Evolutionary conservation across 1,140 invertebrate species (phyloP), one percentile per base, ranked within the genome.

Genomic region (Adoxophyes honmai): DNA sequence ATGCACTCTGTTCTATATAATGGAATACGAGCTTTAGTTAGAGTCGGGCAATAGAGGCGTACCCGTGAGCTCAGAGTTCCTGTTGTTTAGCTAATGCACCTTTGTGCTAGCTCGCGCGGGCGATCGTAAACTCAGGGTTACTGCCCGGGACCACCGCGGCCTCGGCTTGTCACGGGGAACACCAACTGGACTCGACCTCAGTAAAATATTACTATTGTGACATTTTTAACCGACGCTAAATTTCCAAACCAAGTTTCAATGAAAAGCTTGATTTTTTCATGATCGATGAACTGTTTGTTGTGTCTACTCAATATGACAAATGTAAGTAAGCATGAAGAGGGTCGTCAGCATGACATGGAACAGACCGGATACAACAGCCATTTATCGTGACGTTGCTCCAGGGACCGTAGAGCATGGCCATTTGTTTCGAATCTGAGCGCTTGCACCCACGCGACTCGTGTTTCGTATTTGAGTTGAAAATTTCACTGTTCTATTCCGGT

Each of bases 11-110:
- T 48, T n/a, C n/a, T 33, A 18, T 48, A 28, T 3, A 48, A 21
- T 33, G 18, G 42, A 48, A 18, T 28, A 28, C 1, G 16, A 21
- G 18, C 18, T 21, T 48, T 48, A 16, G 39, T 9, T 4, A 44
- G 39, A 44, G 39, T 8, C 39, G 39, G 10, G 39, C 15, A 34
- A 44, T 59, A 70, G 62, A 68, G 63, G 64, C 68, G 67, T 66
- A 62, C 63, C 64, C 52, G 59, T 63, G 58, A 71, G 63, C 67
- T 69, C 59, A 66, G 53, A 74, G 72, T 81, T 79, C 78, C 73
- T 74, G 74, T 78, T 81, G 74, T 79, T 73, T 62, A 61, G 55
- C 64, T 78, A 83, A 79, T 83, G 78, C 64, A 76, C 75, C 70
- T 79, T 78, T 78, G 70, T 79, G 70, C 65, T 66, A 55, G 69